Base-by-base conservation (phyloP, 53 echinoderm and acorn worm genomes). In the Antedon mediterranea region DNA sequence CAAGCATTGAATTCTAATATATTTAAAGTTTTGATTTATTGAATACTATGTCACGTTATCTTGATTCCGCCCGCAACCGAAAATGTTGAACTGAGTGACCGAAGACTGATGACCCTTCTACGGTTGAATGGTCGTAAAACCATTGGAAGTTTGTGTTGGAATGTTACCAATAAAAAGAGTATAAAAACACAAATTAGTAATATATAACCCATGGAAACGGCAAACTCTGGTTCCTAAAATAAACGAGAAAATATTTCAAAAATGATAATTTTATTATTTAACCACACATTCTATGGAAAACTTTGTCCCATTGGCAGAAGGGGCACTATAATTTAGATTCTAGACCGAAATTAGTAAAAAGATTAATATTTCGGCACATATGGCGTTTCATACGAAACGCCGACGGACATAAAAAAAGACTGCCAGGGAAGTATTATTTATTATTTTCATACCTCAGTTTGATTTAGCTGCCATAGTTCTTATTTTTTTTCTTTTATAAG, bases 61-160 rank as follows among this genome's bases (percentile, higher is more conserved):
- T 98, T 98, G 83, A 98, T 86, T 30, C 91, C 89, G 29, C 90
- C 83, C 71, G 75, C 85, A 31, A 88, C 88, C 6, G 92, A 88
- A 72, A 98, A 98, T 4, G 98, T 92, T 31, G 98, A 98, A 82
- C 98, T 98, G 32, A 98, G 88, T 0, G 98, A 98, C 2, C 98
- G 86, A 0, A 98, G 85, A 78, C 98, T 98, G 79, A 92, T 87
- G 28, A 98, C 88, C 28, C 98, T 71, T 44, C 89, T 92, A 26
- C 98, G 86, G 57, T 90, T 89, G 72, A 86, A 92, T 42, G 84
- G 71, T 76, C 89, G 85, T 32, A 43, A 73, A 76, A 81, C 79
- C 26, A 98, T 73, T 15, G 92, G 98, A 33, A 90, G 88, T 73
- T 98, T 89, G 28, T 87, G 92, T 11, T 85, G 84, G 72, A 90